Percentiles rank a stretch among this genome's conserved stretches.
Conservation (phyloP, 2,797 vertebrate genomes). For the Sylvilagus floridanus region DNA sequence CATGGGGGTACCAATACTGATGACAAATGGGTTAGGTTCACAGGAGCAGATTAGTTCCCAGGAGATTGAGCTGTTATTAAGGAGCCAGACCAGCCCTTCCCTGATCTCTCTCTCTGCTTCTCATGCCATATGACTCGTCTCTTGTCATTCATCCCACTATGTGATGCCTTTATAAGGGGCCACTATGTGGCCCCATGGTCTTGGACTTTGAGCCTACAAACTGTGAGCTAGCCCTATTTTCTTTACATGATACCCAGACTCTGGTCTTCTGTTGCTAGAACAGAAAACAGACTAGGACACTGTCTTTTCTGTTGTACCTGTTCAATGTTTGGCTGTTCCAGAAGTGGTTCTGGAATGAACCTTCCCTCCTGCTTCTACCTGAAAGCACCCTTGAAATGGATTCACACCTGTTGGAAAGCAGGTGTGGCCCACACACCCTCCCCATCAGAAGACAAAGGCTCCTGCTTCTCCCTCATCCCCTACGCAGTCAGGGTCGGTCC, state of each 20-base stretch:
- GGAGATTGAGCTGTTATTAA: neutral
- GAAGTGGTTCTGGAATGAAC: neutral
- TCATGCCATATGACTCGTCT: neutral
- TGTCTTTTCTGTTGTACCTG: neutral
- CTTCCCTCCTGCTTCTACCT: neutral
- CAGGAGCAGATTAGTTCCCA: neutral
- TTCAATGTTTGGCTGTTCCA: neutral
- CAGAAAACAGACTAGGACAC: neutral
- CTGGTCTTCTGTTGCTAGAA: neutral
- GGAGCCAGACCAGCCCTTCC: neutral
- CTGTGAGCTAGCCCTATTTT: neutral
- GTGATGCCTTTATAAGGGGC: neutral
- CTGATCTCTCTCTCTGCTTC: neutral
- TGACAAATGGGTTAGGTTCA: neutral
- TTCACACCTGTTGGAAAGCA: neutral
- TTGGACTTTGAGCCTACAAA: neutral
- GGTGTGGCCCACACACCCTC: neutral
- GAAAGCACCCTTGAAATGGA: neutral
- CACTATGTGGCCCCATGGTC: no score
- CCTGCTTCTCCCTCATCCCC: neutral
- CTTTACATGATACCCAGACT: neutral
- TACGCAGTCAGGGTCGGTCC: accelerated
- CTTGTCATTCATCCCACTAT: neutral
- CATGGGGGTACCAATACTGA: neutral
- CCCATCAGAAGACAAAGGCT: neutral